Evolutionary conservation across 2,888 invertebrate genomes (phyloP).

Genomic region (Drosophila yooni): DNA sequence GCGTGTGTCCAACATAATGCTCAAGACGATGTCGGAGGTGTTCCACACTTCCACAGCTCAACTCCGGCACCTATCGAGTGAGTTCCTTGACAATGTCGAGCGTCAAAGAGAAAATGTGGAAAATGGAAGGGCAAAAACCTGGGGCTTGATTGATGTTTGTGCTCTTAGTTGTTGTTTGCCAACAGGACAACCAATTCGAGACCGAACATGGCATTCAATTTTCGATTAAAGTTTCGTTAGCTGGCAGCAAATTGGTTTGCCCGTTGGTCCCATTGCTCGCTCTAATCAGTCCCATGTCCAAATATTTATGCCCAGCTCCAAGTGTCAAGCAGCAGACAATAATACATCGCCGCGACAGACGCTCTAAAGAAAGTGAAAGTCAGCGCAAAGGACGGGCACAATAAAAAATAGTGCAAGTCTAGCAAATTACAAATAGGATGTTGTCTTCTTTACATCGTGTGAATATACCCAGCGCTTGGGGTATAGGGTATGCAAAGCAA

Average conservation of each 20-base stretch:
- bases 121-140: conserved; percentile 48
- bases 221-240: conserved; percentile 70
- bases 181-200: conserved; percentile 34
- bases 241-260: conserved; percentile 65
- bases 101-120: conserved; percentile 15
- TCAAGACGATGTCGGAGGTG: conserved; percentile 62
- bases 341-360: conserved; percentile 2
- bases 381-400: conserved; percentile 36
- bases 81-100: conserved; percentile 28
- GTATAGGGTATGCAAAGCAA: not conserved
- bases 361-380: conserved; percentile 56
- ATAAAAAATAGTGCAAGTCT: conserved; percentile 43
- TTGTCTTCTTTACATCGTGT: conserved; percentile 34
- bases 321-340: conserved; percentile 45
- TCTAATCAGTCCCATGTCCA: conserved; percentile 75
- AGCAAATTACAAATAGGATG: conserved; percentile 43
- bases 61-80: conserved; percentile 21
- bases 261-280: conserved; percentile 33
- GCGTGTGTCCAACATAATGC: conserved; percentile 67
- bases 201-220: conserved; percentile 68
- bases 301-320: conserved; percentile 64
- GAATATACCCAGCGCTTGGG: conserved; percentile 2
- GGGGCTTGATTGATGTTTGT: conserved; percentile 78
- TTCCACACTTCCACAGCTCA: conserved; percentile 7
- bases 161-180: conserved; percentile 77